Evolutionary conservation across 1,140 invertebrate species (phyloP).

Genomic region (Dryas iulia): DNA sequence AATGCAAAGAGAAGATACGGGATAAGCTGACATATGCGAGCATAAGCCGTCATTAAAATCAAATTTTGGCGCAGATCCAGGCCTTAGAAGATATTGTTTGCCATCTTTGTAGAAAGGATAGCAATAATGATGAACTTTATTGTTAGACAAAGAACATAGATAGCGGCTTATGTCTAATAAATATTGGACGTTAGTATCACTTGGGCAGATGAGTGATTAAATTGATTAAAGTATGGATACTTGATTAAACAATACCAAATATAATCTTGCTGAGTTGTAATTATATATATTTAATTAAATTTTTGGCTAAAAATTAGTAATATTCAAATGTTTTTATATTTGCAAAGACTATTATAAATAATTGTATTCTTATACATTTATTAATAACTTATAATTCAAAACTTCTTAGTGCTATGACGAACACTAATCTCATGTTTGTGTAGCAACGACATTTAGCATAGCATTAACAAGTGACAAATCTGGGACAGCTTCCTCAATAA

Average conservation of each 20-base stretch:
- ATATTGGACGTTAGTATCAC: constrained; percentile 12
- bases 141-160: constrained; percentile 26
- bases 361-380: background rate
- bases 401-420: background rate
- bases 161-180: constrained; percentile 25
- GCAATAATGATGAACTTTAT: constrained; percentile 42
- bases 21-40: constrained; percentile 61
- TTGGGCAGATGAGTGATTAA: background rate
- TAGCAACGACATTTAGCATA: constrained; percentile 49
- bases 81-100: constrained; percentile 69
- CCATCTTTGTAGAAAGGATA: constrained; percentile 63
- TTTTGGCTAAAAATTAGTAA: too few relatives aligned
- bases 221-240: background rate
- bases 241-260: background rate
- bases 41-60: constrained; percentile 76
- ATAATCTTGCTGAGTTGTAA: too few relatives aligned
- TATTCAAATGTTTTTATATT: too few relatives aligned
- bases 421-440: constrained; percentile 7
- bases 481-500: constrained; percentile 43
- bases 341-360: too few relatives aligned
- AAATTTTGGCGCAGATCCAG: constrained; percentile 70
- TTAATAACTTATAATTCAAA: background rate
- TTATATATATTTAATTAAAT: too few relatives aligned
- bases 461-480: constrained; percentile 49
- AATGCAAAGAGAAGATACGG: constrained; percentile 52